phyloP scores from a whole-genome alignment of 1,140 invertebrate genomes.

The Sinella curviseta region DNA sequence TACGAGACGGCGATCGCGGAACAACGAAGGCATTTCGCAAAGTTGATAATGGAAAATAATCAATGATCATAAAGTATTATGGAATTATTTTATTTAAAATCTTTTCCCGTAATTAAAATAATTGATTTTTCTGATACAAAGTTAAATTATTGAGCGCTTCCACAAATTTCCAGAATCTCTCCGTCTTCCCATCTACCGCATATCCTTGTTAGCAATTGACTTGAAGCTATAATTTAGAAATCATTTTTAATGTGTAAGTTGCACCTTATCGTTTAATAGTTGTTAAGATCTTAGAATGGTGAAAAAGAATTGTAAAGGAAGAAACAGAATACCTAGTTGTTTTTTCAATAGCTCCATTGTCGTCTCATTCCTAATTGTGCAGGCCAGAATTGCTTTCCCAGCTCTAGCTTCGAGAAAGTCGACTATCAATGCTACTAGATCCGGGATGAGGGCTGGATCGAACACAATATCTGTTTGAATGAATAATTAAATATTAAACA shows the following conservation, averaged over 20 bases:
- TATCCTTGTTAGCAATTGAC: neutral
- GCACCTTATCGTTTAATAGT: too few relatives aligned
- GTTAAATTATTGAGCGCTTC: too few relatives aligned
- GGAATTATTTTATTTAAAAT: too few relatives aligned
- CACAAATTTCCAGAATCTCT: neutral
- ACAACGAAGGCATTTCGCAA: neutral
- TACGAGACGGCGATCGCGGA: neutral
- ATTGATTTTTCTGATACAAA: too few relatives aligned
- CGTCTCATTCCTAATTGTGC: conserved; percentile 30
- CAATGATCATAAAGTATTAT: neutral
- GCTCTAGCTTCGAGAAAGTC: conserved; percentile 20
- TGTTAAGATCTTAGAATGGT: too few relatives aligned
- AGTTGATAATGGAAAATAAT: neutral
- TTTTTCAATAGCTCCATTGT: conserved; percentile 18
- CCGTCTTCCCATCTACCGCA: conserved; percentile 32
- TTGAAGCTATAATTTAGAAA: neutral
- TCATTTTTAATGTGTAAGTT: too few relatives aligned
- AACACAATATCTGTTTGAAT: too few relatives aligned
- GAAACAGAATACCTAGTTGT: conserved; percentile 27
- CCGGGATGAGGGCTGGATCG: conserved; percentile 24
- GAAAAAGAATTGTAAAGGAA: too few relatives aligned
- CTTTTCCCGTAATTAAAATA: neutral
- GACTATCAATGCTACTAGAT: conserved; percentile 13
- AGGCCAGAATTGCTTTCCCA: conserved; percentile 22
- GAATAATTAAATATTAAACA: too few relatives aligned